Evolutionary conservation across 2,113 vertebrate genomes (phyloP).

Genomic region (Pontoporia blainvillei): DNA sequence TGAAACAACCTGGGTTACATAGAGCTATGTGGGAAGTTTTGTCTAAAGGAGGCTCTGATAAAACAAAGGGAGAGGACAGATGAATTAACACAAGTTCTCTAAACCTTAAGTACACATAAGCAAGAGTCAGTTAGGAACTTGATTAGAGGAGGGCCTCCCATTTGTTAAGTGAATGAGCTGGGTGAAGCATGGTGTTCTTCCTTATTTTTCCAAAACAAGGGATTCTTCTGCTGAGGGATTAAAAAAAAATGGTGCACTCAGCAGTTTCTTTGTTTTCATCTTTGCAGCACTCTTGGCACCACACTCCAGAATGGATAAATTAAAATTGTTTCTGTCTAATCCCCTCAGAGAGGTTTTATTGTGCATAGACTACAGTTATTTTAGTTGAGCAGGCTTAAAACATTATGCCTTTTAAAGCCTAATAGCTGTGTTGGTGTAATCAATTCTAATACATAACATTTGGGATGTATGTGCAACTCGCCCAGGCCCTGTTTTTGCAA

Average conservation of each 20-base stretch:
- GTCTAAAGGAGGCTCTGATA: background rate
- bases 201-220: conserved; percentile 59
- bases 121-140: background rate
- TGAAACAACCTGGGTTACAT: rapidly evolving
- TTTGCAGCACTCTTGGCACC: conserved; percentile 66
- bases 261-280: conserved; percentile 76
- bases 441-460: conserved; percentile 42
- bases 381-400: conserved; percentile 67
- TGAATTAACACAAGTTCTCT: background rate
- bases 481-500: background rate
- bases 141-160: background rate
- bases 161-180: background rate
- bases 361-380: conserved; percentile 48
- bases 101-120: background rate
- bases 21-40: background rate
- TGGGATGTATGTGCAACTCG: background rate
- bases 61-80: background rate
- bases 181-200: conserved; percentile 29
- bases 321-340: conserved; percentile 77
- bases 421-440: conserved; percentile 53
- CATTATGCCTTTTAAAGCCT: conserved; percentile 47
- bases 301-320: conserved; percentile 73
- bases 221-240: conserved; percentile 62
- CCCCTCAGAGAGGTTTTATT: conserved; percentile 71
- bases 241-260: conserved; percentile 72